These are phyloP conservation scores for Drosophila yooni DNA, from an alignment of 2,888 invertebrate species.

Conservation along the genomic window DNA sequence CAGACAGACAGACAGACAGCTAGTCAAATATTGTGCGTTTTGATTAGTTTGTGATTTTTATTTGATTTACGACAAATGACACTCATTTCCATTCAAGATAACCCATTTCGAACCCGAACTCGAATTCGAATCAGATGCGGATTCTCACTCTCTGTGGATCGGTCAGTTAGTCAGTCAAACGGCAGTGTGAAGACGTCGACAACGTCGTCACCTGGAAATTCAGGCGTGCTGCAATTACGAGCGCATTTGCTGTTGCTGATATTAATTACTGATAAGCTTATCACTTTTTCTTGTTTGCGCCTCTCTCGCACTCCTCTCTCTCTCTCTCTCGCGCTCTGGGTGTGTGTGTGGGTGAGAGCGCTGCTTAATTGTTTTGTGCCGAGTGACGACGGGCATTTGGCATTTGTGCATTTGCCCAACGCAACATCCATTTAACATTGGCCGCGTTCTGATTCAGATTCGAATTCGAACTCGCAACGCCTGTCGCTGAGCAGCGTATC, in stretches of 20 bases:
- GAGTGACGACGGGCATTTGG: slow-evolving; percentile 28
- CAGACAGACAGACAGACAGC: neutral
- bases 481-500: slow-evolving; percentile 32
- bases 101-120: slow-evolving; percentile 2
- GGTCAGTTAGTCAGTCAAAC: slow-evolving; percentile 4
- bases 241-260: slow-evolving; percentile 5
- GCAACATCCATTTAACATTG: slow-evolving; percentile 17
- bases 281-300: slow-evolving; percentile 47
- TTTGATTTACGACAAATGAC: slow-evolving; percentile 22
- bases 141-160: neutral
- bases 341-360: slow-evolving; percentile 26
- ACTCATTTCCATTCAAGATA: slow-evolving; percentile 4
- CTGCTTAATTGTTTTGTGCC: slow-evolving; percentile 45
- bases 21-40: slow-evolving; percentile 38
- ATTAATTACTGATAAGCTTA: slow-evolving; percentile 70
- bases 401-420: slow-evolving; percentile 36
- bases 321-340: slow-evolving; percentile 5
- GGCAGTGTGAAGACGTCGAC: slow-evolving; percentile 4
- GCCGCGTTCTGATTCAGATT: slow-evolving; percentile 24
- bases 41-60: slow-evolving; percentile 28
- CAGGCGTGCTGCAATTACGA: slow-evolving; percentile 40
- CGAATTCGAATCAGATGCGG: slow-evolving; percentile 2
- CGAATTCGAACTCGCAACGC: slow-evolving; percentile 20
- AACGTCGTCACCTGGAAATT: slow-evolving; percentile 41
- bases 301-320: neutral